Evolutionary conservation across 2,797 vertebrate species (phyloP).

Genomic region (Danio jaintianensis): DNA sequence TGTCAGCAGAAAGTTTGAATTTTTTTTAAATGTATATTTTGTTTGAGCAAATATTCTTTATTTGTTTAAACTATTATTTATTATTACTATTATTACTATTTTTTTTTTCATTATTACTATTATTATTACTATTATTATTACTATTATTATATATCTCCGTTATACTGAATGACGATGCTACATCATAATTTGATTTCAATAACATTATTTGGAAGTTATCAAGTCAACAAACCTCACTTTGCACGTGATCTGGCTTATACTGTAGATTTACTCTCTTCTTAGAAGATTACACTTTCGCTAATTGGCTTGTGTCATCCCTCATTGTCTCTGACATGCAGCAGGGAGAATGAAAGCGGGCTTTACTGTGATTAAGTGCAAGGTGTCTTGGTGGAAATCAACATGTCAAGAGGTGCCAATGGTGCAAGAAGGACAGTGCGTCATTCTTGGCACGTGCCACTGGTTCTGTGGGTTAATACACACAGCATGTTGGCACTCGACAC

Average conservation of each 20-base stretch:
- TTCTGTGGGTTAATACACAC: slow-evolving; percentile 7
- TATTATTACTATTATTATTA: too few species aligned
- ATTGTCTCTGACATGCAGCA: slow-evolving; percentile 57
- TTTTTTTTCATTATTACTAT: too few species aligned
- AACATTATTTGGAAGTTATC: too few species aligned
- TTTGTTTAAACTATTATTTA: too few species aligned
- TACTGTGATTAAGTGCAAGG: slow-evolving; percentile 18
- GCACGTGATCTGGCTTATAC: slow-evolving; percentile 9
- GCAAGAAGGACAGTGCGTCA: neutral
- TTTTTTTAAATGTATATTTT: too few species aligned
- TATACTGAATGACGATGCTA: too few species aligned
- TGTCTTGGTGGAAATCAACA: slow-evolving; percentile 15
- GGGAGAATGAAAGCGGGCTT: slow-evolving; percentile 17
- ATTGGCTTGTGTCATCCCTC: slow-evolving; percentile 60
- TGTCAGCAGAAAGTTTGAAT: too few species aligned
- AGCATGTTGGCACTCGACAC: neutral
- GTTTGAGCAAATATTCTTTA: too few species aligned
- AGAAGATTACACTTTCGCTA: slow-evolving; percentile 63
- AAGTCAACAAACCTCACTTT: too few species aligned
- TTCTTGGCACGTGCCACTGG: neutral
- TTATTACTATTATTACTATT: too few species aligned
- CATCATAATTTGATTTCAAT: too few species aligned
- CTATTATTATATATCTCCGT: too few species aligned
- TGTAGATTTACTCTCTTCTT: slow-evolving; percentile 42
- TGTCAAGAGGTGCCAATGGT: neutral